Percentiles rank a stretch among this genome's conserved stretches.
Evolutionary conservation across 2,797 vertebrate genomes (phyloP).

Genomic region (Acipenser ruthenus): DNA sequence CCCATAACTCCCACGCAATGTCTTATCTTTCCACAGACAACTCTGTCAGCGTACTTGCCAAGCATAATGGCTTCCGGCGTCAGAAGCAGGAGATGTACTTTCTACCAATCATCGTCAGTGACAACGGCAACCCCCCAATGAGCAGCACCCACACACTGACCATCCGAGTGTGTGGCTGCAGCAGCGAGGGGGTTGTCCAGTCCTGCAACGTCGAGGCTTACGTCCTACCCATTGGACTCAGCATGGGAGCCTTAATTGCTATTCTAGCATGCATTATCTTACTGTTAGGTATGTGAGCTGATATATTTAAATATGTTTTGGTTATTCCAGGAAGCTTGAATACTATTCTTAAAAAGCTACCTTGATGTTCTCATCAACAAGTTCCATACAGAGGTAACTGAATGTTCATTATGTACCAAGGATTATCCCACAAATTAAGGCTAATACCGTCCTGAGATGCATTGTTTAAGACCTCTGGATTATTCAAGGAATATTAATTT

Average conservation of each 20-base stretch:
- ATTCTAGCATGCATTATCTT: slow-evolving; percentile 94
- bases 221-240: slow-evolving; percentile 90
- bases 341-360: too few relatives aligned
- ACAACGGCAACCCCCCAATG: slow-evolving; percentile 86
- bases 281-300: slow-evolving; percentile 73
- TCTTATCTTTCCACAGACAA: slow-evolving; percentile 70
- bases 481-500: too few relatives aligned
- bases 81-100: slow-evolving; percentile 94
- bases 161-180: slow-evolving; percentile 93
- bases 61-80: slow-evolving; percentile 85
- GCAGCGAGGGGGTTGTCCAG: slow-evolving; percentile 81
- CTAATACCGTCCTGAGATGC: too few relatives aligned
- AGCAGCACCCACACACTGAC: slow-evolving; percentile 97
- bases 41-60: slow-evolving; percentile 87
- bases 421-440: too few relatives aligned
- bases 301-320: background rate
- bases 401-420: too few relatives aligned
- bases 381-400: too few relatives aligned
- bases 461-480: too few relatives aligned
- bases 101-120: slow-evolving; percentile 88
- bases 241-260: slow-evolving; percentile 95
- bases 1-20: slow-evolving; percentile 14
- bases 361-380: too few relatives aligned
- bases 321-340: background rate
- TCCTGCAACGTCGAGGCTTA: slow-evolving; percentile 95